Conservation (phyloP, 2,113 vertebrate species). For the Patagioenas fasciata region DNA sequence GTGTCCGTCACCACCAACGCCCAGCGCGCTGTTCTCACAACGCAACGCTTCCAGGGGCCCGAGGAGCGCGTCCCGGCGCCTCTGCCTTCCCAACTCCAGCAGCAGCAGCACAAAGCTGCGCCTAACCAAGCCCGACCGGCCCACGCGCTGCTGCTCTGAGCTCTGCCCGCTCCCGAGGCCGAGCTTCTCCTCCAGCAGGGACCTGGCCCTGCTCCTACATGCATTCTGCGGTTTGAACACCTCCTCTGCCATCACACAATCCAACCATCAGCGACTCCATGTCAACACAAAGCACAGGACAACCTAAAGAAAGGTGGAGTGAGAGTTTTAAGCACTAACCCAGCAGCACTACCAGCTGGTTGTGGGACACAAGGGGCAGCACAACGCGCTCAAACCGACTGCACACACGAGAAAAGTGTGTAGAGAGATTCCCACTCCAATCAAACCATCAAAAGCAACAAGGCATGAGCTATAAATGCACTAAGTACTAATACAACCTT, state of each 20-base stretch:
- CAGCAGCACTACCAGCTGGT: not conserved
- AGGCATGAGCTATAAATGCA: rapidly evolving
- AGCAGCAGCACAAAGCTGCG: not conserved
- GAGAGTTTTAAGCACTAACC: not conserved
- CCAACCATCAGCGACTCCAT: not conserved
- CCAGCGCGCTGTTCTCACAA: not conserved
- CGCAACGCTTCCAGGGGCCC: rapidly evolving
- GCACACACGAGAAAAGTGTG: rapidly evolving
- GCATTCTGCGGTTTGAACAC: not conserved
- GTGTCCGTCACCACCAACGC: rapidly evolving
- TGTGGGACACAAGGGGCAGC: not conserved
- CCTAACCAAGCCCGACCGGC: not conserved
- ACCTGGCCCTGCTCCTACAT: not conserved
- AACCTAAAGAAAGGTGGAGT: not conserved
- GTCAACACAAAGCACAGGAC: not conserved
- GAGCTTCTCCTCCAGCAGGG: not conserved
- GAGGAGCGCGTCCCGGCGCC: rapidly evolving
- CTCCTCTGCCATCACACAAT: not conserved
- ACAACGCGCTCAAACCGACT: not conserved
- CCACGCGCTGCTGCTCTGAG: rapidly evolving
- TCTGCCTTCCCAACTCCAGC: not conserved
- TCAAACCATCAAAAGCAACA: not conserved
- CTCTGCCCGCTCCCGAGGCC: not conserved
- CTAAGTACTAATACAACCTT: not conserved
- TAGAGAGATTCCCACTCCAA: not conserved